Evolutionary conservation across 1,140 invertebrate species (phyloP), one percentile per base, ranked within the genome.

Genomic region (Papilio dardanus): DNA sequence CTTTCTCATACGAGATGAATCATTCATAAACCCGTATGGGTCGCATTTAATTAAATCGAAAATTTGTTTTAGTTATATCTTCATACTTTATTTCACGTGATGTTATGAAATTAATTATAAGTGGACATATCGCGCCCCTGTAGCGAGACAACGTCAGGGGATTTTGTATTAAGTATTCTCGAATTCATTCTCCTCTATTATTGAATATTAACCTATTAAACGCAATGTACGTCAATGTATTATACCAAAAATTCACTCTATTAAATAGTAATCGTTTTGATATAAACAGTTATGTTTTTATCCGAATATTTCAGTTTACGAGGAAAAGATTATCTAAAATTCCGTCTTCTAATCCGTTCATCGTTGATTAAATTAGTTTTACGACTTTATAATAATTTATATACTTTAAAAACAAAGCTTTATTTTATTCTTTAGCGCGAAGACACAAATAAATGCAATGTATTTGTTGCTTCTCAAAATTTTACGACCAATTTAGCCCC

Each of bases 11-110:
- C 16, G 16, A n/a, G 7, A 71, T 50, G 37, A 71, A 71, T 71
- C 68, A 50, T 46, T 71, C 68, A 71, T 46, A 42, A 42, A 46
- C 19, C 68, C 24, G 30, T 42, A 30, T 62, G 68, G 68, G 68
- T 71, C 37, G 35, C 35, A 40, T 62, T 62, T 71, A 21, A 46
- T 71, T 24, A 71, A 71, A 21, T 46, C 30, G 40, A 71, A 28
- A 28, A n/a, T n/a, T n/a, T 46, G 37, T 42, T 30, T 46, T 71
- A 46, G 68, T 42, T 3, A 46, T 42, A 16, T 50, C 68, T 40
- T 46, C 24, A 50, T 30, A 46, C 12, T 67, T 54, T 24, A 30
- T 21, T 50, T 50, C n/a, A 50, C 7, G 16, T 19, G 46, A 50
- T 50, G 46, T 50, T 19, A 50, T 6, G 21, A 19, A 19, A 37